These are phyloP conservation scores for Scaptomyza flava DNA, from an alignment of 2,888 invertebrate genomes.

Conservation along the genomic window DNA sequence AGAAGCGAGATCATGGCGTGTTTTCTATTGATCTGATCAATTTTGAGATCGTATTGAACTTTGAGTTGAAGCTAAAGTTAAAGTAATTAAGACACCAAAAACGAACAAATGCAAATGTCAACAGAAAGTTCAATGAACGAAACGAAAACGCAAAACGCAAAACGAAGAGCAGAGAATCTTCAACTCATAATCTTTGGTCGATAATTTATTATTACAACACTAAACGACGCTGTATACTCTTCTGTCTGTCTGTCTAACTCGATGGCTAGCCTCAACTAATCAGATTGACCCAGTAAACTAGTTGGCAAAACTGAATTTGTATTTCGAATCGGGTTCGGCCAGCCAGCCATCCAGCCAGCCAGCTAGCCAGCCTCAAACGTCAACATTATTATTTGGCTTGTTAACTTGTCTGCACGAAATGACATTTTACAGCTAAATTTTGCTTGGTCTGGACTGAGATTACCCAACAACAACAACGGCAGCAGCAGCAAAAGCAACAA, in stretches of 20 bases:
- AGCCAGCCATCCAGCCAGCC: slow-evolving; percentile 1
- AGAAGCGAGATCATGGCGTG: slow-evolving; percentile 54
- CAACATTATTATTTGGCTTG: slow-evolving; percentile 80
- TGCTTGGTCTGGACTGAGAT: slow-evolving; percentile 69
- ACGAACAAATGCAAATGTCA: slow-evolving; percentile 67
- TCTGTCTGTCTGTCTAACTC: neutral
- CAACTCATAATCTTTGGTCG: slow-evolving; percentile 70
- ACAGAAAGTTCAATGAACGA: slow-evolving; percentile 69
- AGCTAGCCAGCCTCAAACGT: slow-evolving; percentile 52
- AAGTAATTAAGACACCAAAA: slow-evolving; percentile 61
- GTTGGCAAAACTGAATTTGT: slow-evolving; percentile 43
- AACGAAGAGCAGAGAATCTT: slow-evolving; percentile 5
- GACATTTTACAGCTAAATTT: slow-evolving; percentile 82
- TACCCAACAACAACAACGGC: slow-evolving; percentile 61
- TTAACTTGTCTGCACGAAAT: slow-evolving; percentile 83
- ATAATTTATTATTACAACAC: slow-evolving; percentile 80
- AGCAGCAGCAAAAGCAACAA: slow-evolving; percentile 5
- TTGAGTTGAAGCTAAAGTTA: slow-evolving; percentile 22
- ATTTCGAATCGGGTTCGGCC: slow-evolving; percentile 12
- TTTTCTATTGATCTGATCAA: slow-evolving; percentile 68
- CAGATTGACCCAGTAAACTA: slow-evolving; percentile 78
- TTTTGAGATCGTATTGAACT: slow-evolving; percentile 61
- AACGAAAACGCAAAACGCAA: slow-evolving; percentile 4
- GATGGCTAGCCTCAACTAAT: slow-evolving; percentile 58
- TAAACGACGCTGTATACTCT: slow-evolving; percentile 44